phyloP scores from a whole-genome alignment of 2,888 invertebrate genomes.

The Nesidiocoris tenuis region DNA sequence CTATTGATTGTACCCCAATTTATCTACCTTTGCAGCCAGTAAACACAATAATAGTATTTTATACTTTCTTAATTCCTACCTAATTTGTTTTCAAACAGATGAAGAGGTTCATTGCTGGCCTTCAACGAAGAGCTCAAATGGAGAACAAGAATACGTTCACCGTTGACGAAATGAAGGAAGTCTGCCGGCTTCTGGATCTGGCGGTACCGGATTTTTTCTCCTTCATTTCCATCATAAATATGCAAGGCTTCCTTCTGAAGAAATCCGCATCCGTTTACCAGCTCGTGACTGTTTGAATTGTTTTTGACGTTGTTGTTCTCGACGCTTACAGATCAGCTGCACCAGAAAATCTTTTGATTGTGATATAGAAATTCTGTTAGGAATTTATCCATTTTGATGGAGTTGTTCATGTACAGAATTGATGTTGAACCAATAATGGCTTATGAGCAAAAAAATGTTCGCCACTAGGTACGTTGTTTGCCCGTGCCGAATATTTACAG shows the following conservation, averaged over 20 bases:
- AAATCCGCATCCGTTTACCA: constrained; percentile 75
- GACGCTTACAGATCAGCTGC: background rate
- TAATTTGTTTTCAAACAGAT: too few species aligned
- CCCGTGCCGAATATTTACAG: too few species aligned
- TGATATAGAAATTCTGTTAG: background rate
- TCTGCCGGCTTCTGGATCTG: constrained; percentile 68
- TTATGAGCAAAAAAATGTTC: too few species aligned
- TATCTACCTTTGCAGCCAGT: constrained; percentile 8
- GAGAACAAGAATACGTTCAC: constrained; percentile 72
- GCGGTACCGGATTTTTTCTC: constrained; percentile 65
- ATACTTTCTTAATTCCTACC: too few species aligned
- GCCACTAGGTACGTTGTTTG: too few species aligned
- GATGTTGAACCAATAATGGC: too few species aligned
- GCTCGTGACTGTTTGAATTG: constrained; percentile 56
- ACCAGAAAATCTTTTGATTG: background rate
- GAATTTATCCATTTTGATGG: background rate
- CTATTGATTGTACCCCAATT: too few species aligned
- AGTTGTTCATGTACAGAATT: too few species aligned
- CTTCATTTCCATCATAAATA: constrained; percentile 75
- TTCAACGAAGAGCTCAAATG: constrained; percentile 67
- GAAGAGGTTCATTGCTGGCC: constrained; percentile 68
- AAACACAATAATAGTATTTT: background rate
- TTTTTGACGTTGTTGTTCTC: background rate
- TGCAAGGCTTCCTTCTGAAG: constrained; percentile 80
- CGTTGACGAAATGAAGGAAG: constrained; percentile 71